These are phyloP conservation scores for Drymodes brunneopygia DNA, from an alignment of 2,113 vertebrate species.

Conservation along the genomic window DNA sequence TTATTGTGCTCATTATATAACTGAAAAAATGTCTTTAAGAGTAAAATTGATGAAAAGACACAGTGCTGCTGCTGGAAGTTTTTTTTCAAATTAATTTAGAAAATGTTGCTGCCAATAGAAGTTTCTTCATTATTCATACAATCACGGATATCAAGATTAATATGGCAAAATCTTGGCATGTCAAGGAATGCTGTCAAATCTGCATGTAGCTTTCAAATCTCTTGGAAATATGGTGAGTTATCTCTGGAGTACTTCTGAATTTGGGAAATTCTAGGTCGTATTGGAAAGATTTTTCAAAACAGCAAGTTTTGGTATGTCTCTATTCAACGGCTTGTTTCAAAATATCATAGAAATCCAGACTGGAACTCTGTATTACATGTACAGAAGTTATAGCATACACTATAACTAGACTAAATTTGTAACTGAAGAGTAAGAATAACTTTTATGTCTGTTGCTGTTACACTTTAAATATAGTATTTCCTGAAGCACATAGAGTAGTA, in stretches of 20 bases:
- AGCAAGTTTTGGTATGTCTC: background rate
- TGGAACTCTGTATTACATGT: background rate
- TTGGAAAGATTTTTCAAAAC: background rate
- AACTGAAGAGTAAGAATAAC: background rate
- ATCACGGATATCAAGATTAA: background rate
- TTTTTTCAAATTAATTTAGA: background rate
- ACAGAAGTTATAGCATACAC: background rate
- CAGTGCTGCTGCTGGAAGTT: background rate
- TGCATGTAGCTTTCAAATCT: background rate
- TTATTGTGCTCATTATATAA: background rate
- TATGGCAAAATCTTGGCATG: background rate
- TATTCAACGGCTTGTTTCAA: background rate
- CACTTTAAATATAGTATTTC: background rate
- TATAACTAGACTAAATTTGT: background rate
- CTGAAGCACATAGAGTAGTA: background rate
- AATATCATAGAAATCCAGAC: background rate
- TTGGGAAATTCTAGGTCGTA: background rate
- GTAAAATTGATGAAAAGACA: background rate
- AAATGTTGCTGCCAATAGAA: background rate
- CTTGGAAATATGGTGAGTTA: background rate
- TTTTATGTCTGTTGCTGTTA: background rate
- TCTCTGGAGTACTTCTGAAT: background rate
- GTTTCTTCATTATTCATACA: background rate
- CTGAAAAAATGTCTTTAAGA: background rate
- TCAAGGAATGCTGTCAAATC: background rate